Base-by-base conservation (phyloP, 1,140 invertebrate genomes). In the Cheumatopsyche charites region DNA sequence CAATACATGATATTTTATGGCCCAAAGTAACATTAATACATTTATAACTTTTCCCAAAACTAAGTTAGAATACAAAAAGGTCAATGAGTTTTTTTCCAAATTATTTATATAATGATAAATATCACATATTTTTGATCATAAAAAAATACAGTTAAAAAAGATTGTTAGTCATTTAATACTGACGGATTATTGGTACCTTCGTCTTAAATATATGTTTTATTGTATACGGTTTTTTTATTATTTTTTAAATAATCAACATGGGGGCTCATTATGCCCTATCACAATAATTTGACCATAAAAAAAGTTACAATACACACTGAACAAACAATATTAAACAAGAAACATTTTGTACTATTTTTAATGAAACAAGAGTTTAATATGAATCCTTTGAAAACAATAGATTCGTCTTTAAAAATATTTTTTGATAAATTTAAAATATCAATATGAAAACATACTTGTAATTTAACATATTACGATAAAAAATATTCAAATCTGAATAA, bases 161-260 rank as follows among this genome's bases (percentile, higher is more conserved):
- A 52, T 52, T 52, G 7, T 52, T 52, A 52, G 47, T 52, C 47
- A 19, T 17, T 47, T 52, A 52, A 52, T 52, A 52, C 47, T 52
- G 47, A 52, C 45, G 3, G 45, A 47, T 4, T 15, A 52, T 36
- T 36, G 29, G 47, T 52, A 17, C 47, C 15, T 52, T 52, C 19
- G 7, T 17, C 13, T 13, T 3, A n/a, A 6, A 47, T 47, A n/a
- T 47, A 17, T 47, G 1, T 52, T 52, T 52, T 52, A 19, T 52
- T 19, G 5, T 52, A 52, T 17, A 52, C 15, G 9, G 12, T 17
- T 52, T 17, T n/a, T 52, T 52, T 17, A 52, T 52, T 17, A 17
- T 52, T 52, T 52, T 15, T 52, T 6, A 15, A 19, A n/a, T n/a
- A 17, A 52, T 19, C 1, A 52, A 19, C 7, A 45, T n/a, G 19